Conservation (phyloP, 2,888 invertebrate genomes). For the Plagodis dolabraria region DNA sequence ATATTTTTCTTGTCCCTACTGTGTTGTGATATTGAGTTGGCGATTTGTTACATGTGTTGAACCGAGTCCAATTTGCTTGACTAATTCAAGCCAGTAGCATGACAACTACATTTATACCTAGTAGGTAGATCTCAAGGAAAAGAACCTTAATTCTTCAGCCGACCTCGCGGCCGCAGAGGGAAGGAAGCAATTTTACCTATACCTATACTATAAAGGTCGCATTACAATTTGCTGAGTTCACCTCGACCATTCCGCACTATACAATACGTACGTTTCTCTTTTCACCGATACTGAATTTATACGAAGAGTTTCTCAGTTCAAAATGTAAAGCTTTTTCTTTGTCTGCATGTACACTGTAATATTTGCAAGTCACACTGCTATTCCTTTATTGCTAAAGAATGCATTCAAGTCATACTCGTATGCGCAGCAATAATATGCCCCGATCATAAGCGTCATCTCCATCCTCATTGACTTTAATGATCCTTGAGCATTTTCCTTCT, state of each 20-base stretch:
- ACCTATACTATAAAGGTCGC: constrained; percentile 43
- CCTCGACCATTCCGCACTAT: constrained; percentile 25
- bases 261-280: constrained; percentile 30
- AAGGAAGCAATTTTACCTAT: constrained; percentile 61
- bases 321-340: constrained; percentile 21
- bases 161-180: constrained; percentile 39
- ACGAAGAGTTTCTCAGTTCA: constrained; percentile 21
- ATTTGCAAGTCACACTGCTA: constrained; percentile 16
- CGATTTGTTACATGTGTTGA: constrained; percentile 5
- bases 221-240: constrained; percentile 40
- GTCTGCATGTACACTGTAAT: constrained; percentile 9
- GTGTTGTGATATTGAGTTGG: constrained; percentile 37
- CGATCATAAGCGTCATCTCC: constrained; percentile 13
- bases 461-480: constrained; percentile 28
- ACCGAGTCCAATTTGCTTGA: constrained; percentile 14
- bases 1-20: constrained; percentile 28
- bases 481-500: constrained; percentile 26
- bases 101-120: neutral
- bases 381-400: constrained; percentile 1
- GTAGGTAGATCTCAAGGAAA: constrained; percentile 9
- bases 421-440: constrained; percentile 7
- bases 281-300: constrained; percentile 24
- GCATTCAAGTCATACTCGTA: constrained; percentile 1
- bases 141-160: constrained; percentile 24
- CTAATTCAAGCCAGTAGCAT: constrained; percentile 14